These are phyloP conservation scores for Tapera naevia DNA, from an alignment of 2,797 vertebrate genomes.

Conservation along the genomic window DNA sequence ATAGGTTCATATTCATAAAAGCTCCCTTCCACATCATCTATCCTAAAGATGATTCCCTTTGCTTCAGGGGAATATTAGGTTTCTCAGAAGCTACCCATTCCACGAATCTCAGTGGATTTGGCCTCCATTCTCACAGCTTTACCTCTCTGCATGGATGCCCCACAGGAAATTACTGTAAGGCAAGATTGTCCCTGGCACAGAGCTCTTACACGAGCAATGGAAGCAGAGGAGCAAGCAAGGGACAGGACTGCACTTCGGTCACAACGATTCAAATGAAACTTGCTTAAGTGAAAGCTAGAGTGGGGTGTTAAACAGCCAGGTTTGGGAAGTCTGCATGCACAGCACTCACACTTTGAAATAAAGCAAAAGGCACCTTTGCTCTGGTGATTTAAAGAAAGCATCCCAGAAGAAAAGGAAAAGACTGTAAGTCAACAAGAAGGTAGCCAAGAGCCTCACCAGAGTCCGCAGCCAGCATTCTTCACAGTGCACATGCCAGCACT, in stretches of 20 bases:
- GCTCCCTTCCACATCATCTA: neutral
- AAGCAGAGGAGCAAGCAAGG: neutral
- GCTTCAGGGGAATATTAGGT: neutral
- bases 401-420: neutral
- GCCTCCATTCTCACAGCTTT: neutral
- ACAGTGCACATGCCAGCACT: slow-evolving; percentile 99
- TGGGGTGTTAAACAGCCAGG: neutral
- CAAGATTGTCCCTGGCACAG: neutral
- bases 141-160: neutral
- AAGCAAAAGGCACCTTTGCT: neutral
- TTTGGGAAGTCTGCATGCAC: neutral
- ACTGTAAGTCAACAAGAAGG: slow-evolving; percentile 6
- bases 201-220: neutral
- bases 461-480: slow-evolving; percentile 99
- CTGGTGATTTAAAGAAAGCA: neutral
- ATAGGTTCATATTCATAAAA: neutral
- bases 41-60: neutral
- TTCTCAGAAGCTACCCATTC: slow-evolving; percentile 3
- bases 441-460: slow-evolving; percentile 84
- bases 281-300: neutral
- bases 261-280: fast-evolving
- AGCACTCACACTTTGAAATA: neutral
- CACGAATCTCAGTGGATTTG: neutral
- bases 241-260: neutral
- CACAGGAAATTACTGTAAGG: neutral